Evolutionary conservation across 2,113 vertebrate genomes (phyloP), one percentile per base, ranked within the genome.

Genomic region (Sphaerodactylus townsendi): DNA sequence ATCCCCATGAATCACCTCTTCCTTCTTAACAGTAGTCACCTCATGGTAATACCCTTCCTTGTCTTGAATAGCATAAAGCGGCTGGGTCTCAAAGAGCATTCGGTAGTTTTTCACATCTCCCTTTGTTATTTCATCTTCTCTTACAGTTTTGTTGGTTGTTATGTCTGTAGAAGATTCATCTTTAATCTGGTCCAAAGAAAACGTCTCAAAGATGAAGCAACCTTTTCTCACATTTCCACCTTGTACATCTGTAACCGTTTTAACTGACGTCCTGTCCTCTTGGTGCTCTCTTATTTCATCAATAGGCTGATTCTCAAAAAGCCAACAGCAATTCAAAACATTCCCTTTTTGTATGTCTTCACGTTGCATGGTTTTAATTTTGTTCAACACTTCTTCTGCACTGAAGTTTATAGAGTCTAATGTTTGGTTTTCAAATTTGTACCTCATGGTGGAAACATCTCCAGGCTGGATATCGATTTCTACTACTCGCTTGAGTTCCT

Each of bases 41-140:
- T 99, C 97, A 41, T 98, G 98, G 88, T 97, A 98, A 95, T 94
- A 92, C 0, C 98, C 98, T 90, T 98, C 97, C 93, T 95, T 95
- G 93, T 99, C 98, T 91, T 96, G 96, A 90, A 99, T 98, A 48
- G 98, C 97, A 85, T 98, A 98, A 35, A 98, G 96, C 15, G 98
- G 97, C 88, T 97, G 96, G 48, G 96, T 97, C 96, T 99, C 98
- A 95, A 98, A 98, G 91, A 98, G 95, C 96, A 97, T 97, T 69
- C 96, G 97, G 84, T 97, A 98, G 84, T 96, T 97, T 93, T 96
- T 97, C 35, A 98, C 97, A 30, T 98, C 93, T 3, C 98, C 97
- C 73, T 95, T 98, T 81, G 97, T 96, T 77, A 96, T 95, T 82
- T 97, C 95, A 41, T 97, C 95, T 10, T 95, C 64, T 65, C 91